These are phyloP conservation scores for Eubucco bourcierii DNA, from an alignment of 2,113 vertebrate genomes.

Conservation along the genomic window DNA sequence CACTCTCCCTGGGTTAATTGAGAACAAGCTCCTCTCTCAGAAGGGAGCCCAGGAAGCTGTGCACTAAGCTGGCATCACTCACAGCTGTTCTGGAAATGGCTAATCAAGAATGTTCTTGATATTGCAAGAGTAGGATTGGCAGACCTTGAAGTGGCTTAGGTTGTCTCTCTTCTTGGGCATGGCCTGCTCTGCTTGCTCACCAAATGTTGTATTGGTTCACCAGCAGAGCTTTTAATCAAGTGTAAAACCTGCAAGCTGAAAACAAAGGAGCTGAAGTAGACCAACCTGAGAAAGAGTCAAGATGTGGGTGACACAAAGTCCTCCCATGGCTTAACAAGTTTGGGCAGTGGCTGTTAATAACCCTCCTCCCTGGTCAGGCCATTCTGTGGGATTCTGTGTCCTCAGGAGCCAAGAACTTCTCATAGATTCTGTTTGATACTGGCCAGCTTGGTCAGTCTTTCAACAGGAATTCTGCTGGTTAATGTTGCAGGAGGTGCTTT, in stretches of 20 bases:
- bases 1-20: conserved; percentile 40
- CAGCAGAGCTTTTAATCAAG: background rate
- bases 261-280: background rate
- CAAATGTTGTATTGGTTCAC: background rate
- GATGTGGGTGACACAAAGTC: background rate
- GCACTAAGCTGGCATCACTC: background rate
- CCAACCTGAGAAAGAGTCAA: background rate
- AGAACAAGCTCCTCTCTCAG: background rate
- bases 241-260: background rate
- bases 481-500: background rate
- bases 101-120: conserved; percentile 13
- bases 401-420: background rate
- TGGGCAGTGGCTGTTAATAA: background rate
- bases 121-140: background rate
- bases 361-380: background rate
- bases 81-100: background rate
- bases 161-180: background rate
- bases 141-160: background rate
- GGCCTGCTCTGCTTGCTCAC: background rate
- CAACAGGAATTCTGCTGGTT: background rate
- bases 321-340: background rate
- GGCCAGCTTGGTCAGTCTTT: background rate
- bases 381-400: background rate
- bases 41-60: background rate
- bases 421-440: accelerated